Percentiles rank a stretch among this genome's conserved stretches.
These are phyloP conservation scores for Tenodera sinensis DNA, from an alignment of 2,888 invertebrate genomes.

Conservation along the genomic window DNA sequence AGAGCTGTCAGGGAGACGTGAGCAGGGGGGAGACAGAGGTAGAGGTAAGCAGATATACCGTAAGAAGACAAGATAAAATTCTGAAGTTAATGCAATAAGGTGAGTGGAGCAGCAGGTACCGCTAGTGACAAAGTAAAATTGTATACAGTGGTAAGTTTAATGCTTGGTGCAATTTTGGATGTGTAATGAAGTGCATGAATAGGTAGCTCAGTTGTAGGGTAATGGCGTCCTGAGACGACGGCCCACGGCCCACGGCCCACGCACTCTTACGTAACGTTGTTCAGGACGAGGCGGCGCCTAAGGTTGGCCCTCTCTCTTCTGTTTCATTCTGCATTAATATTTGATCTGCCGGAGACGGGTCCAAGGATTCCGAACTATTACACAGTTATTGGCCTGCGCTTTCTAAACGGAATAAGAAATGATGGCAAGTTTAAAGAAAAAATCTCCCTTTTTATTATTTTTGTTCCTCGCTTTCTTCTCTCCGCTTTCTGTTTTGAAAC, in stretches of 20 bases:
- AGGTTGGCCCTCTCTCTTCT: background rate
- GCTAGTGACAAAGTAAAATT: no score
- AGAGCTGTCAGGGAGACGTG: no score
- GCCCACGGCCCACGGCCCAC: no score
- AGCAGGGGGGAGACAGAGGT: no score
- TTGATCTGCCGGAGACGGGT: conserved; percentile 21
- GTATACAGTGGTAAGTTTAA: no score
- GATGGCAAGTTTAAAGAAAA: conserved; percentile 12
- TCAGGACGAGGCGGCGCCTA: background rate
- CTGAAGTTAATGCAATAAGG: no score
- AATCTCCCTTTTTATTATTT: background rate
- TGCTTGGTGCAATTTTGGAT: no score
- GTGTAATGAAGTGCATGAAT: background rate
- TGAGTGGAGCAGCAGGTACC: no score
- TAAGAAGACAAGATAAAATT: no score
- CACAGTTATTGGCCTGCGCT: conserved; percentile 28
- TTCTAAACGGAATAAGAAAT: conserved; percentile 31
- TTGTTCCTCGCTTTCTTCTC: background rate
- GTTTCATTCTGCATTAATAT: conserved; percentile 24
- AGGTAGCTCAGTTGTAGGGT: no score
- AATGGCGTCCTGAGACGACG: no score
- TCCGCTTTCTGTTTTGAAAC: background rate
- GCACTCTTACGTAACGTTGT: background rate
- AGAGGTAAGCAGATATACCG: no score
- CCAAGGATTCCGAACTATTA: conserved; percentile 29